Conservation (phyloP, 2,113 vertebrate species). For the Equus przewalskii region DNA sequence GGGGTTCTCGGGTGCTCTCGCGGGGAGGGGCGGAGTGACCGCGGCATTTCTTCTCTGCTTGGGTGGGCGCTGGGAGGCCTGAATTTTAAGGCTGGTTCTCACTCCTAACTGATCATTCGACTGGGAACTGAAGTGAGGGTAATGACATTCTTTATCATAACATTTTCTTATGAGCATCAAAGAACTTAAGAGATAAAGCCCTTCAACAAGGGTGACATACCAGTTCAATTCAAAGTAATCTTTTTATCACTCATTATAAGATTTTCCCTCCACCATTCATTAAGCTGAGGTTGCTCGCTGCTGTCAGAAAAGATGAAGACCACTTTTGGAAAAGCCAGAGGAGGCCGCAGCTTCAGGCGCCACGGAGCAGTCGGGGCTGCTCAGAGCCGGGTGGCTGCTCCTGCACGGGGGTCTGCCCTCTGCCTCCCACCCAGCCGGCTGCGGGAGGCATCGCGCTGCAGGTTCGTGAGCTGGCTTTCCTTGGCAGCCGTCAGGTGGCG, state of each 20-base stretch:
- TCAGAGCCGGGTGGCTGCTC: too few relatives aligned
- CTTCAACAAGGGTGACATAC: not conserved
- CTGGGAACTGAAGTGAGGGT: not conserved
- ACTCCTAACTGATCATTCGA: not conserved
- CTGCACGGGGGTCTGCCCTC: too few relatives aligned
- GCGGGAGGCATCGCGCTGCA: slow-evolving; percentile 44
- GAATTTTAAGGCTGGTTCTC: not conserved
- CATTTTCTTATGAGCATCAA: not conserved
- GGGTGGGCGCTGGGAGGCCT: not conserved
- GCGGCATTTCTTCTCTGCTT: not conserved
- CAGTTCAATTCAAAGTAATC: not conserved
- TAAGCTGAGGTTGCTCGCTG: not conserved
- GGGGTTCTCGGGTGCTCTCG: not conserved
- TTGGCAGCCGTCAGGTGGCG: slow-evolving; percentile 75
- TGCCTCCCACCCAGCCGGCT: too few relatives aligned
- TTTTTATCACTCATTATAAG: not conserved
- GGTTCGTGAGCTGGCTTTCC: slow-evolving; percentile 83
- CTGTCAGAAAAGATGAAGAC: not conserved
- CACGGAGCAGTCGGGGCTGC: too few relatives aligned
- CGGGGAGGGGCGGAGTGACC: too few relatives aligned
- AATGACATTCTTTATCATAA: not conserved
- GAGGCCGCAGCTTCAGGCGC: not conserved
- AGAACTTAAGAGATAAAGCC: not conserved
- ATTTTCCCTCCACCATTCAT: not conserved
- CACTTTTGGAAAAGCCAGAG: not conserved